Base-by-base conservation (phyloP, 2,888 invertebrate genomes). In the Odontocerum albicorne region DNA sequence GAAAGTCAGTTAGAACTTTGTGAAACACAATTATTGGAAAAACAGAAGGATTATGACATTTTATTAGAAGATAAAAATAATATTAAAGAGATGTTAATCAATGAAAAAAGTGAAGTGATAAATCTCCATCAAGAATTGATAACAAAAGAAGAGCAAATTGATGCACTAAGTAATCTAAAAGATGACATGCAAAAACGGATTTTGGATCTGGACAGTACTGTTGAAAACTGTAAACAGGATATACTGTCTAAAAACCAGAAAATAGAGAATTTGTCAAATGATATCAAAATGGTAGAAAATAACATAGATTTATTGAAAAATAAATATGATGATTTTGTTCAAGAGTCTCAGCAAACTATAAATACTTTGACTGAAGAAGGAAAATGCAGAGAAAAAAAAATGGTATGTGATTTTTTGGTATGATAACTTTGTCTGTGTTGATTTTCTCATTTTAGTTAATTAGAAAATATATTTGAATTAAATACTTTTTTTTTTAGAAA, bases 1-100 rank as follows among this genome's bases (percentile, higher is more conserved):
- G n/a, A n/a, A n/a, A n/a, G n/a, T n/a, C n/a, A n/a, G n/a, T n/a
- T n/a, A n/a, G n/a, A n/a, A n/a, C n/a, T n/a, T n/a, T n/a, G n/a
- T n/a, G n/a, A n/a, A n/a, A n/a, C n/a, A n/a, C n/a, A n/a, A n/a
- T n/a, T n/a, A n/a, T n/a, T n/a, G 4, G 38, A 15, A 3, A 38
- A 38, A 38, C 7, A 15, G 15, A 7, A 38, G 10, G 12, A 8
- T 4, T 38, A 4, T 16, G 16, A 3, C 6, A 17, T 17, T 19
- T 19, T 45, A 4, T 33, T 1, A 2, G 44, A 51, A 21, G 51
- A 32, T 17, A 49, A 39, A 19, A 10, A 4, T 4, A 22, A 13
- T 2, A 8, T 35, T 47, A 19, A 35, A 35, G 13, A 2, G 2
- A 15, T 15, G 6, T 17, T 46, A 3, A 8, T 16, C 12, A 35